These are phyloP conservation scores for Epinotia bilunana DNA, from an alignment of 2,888 invertebrate genomes.

Conservation along the genomic window DNA sequence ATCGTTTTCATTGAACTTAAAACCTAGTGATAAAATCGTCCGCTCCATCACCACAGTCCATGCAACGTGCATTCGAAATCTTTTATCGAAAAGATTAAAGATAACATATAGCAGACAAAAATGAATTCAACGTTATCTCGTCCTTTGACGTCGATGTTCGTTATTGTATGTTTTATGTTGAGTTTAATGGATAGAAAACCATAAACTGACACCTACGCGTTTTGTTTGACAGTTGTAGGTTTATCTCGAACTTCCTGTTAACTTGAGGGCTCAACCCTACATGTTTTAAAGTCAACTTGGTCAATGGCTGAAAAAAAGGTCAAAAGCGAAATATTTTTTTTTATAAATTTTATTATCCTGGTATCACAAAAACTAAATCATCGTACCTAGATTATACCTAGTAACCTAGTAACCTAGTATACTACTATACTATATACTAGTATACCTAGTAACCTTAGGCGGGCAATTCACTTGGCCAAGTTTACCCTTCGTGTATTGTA, in stretches of 20 bases:
- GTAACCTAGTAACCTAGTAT: too few relatives aligned
- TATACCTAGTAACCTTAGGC: too few relatives aligned
- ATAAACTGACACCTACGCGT: conserved; percentile 13
- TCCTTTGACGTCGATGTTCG: conserved; percentile 1
- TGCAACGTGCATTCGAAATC: not conserved
- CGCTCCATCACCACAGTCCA: conserved; percentile 1
- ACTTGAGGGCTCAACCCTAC: not conserved
- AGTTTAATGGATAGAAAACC: not conserved
- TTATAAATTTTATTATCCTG: too few relatives aligned
- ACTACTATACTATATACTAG: too few relatives aligned
- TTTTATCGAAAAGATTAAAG: conserved; percentile 11
- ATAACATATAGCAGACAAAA: conserved; percentile 3
- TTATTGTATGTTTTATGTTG: conserved; percentile 10
- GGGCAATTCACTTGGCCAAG: too few relatives aligned
- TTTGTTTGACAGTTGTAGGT: not conserved
- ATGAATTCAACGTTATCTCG: conserved; percentile 6
- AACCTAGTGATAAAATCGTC: conserved; percentile 2
- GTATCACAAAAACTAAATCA: too few relatives aligned
- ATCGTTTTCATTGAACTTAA: not conserved
- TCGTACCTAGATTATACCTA: too few relatives aligned
- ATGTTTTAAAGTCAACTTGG: not conserved
- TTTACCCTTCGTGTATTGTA: too few relatives aligned
- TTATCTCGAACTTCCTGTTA: not conserved
- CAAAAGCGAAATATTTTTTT: too few relatives aligned
- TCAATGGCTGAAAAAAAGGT: too few relatives aligned